phyloP scores from a whole-genome alignment of 2,797 vertebrate genomes.

The Tauraco hartlaubi region DNA sequence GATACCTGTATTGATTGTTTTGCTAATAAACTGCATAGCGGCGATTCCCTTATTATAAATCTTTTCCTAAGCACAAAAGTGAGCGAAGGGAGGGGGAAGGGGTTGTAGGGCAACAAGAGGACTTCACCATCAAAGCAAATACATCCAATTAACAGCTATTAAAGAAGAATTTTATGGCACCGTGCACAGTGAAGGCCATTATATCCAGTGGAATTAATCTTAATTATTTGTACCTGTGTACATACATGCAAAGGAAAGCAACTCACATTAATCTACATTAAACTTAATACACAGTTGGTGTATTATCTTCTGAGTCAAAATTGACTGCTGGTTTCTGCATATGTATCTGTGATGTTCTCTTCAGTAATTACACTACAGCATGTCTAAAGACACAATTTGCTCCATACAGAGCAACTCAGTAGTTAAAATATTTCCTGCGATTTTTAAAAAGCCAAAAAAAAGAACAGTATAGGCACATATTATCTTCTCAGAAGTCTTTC shows the following conservation, averaged over 20 bases:
- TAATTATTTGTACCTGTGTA: slow-evolving; percentile 89
- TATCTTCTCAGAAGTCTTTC: slow-evolving; percentile 51
- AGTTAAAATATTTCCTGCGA: slow-evolving; percentile 48
- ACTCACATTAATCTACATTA: slow-evolving; percentile 95
- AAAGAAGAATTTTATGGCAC: slow-evolving; percentile 82
- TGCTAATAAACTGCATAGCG: slow-evolving; percentile 40
- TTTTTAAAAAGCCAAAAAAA: slow-evolving; percentile 63
- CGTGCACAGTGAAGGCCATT: slow-evolving; percentile 85
- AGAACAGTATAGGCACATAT: slow-evolving; percentile 64
- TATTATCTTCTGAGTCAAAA: slow-evolving; percentile 86
- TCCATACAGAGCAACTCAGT: slow-evolving; percentile 65
- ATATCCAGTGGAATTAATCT: slow-evolving; percentile 88
- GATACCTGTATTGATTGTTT: slow-evolving; percentile 20
- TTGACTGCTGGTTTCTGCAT: slow-evolving; percentile 78
- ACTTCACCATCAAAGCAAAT: slow-evolving; percentile 84
- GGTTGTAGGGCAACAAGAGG: slow-evolving; percentile 78
- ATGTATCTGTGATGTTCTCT: slow-evolving; percentile 70
- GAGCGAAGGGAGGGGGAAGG: slow-evolving; percentile 17
- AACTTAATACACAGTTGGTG: slow-evolving; percentile 78
- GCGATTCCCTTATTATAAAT: slow-evolving; percentile 58
- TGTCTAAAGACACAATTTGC: slow-evolving; percentile 77
- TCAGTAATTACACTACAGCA: slow-evolving; percentile 61
- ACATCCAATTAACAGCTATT: slow-evolving; percentile 85
- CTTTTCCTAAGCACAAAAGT: slow-evolving; percentile 65
- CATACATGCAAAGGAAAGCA: slow-evolving; percentile 84